Conservation (phyloP, 1,140 invertebrate genomes). For the Tribolium castaneum region DNA sequence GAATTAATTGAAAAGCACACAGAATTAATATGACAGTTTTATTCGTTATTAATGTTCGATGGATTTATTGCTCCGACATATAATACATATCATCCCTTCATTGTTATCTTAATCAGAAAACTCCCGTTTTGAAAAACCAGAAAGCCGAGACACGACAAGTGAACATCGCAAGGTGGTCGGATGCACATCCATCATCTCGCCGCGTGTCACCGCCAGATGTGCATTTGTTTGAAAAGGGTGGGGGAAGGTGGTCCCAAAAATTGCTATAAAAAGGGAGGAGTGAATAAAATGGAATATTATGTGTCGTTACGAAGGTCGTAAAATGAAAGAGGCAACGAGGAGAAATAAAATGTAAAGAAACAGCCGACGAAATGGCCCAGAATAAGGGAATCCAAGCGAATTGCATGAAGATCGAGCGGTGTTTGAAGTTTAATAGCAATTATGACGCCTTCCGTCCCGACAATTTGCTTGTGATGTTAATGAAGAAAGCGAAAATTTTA, state of each 20-base stretch:
- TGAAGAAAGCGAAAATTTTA: no score
- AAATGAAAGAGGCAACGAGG: background rate
- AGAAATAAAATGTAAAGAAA: background rate
- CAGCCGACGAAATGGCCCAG: background rate
- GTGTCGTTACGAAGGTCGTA: background rate
- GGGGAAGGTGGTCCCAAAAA: background rate
- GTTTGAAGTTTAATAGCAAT: background rate
- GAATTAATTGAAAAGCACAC: slow-evolving; percentile 30
- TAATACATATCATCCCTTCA: background rate
- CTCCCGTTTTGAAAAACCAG: slow-evolving; percentile 5
- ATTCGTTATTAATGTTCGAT: background rate
- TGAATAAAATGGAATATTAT: background rate
- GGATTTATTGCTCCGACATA: slow-evolving; percentile 4
- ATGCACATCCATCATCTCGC: background rate
- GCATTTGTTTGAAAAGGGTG: slow-evolving; percentile 4
- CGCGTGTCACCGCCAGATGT: slow-evolving; percentile 19
- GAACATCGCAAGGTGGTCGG: slow-evolving; percentile 18
- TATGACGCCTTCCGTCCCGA: background rate
- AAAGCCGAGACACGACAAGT: slow-evolving; percentile 1
- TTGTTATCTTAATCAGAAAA: background rate
- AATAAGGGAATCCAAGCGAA: background rate
- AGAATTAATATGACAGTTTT: slow-evolving; percentile 26
- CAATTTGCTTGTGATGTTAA: background rate
- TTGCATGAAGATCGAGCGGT: background rate
- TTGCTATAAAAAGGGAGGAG: background rate